Evolutionary conservation across 35 echinoderm and acorn worm genomes (phyloP), one percentile per base, ranked within the genome.

Genomic region (Acanthaster planci): DNA sequence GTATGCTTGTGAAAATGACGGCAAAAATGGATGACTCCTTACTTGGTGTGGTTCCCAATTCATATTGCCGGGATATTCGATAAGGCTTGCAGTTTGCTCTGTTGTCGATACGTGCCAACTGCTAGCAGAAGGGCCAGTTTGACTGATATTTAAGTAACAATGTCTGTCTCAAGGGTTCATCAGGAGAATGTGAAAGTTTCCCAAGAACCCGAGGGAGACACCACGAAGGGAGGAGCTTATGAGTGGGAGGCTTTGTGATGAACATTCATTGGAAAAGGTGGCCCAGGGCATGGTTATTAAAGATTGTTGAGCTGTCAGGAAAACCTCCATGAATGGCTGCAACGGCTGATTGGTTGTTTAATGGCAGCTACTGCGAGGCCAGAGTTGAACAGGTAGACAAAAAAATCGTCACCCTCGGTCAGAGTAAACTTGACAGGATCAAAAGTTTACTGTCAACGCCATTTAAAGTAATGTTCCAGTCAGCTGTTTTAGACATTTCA

Each of bases 281-380:
- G 15, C 27, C 14, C 38, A 92, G 17, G 51, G 38, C 35, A 29
- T 30, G n/a, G 51, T 57, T 57, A 30, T 67, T 21, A 1, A 16
- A 39, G n/a, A 92, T 56, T 22, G 21, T 51, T 42, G 60, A 52
- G 14, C 84, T 84, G 29, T 84, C 59, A 36, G 21, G 17, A 40
- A 86, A 82, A 22, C 90, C 90, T 58, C 35, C 8, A 39, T 92
- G 90, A 32, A 92, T 75, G 1, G 90, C 53, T 22, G 37, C 37
- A 39, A 92, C 86, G 29, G 90, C 90, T 8, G 78, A 86, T 15
- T 92, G 86, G 18, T 64, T 79, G 52, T 57, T 79, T 39, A 92
- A 44, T 17, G 77, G 34, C 68, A 47, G 42, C 4, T 47, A 47
- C 42, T 12, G 42, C 23, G n/a, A 72, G 60, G 64, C 58, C 84